phyloP scores from a whole-genome alignment of 2,113 vertebrate species.

The Grantiella picta region DNA sequence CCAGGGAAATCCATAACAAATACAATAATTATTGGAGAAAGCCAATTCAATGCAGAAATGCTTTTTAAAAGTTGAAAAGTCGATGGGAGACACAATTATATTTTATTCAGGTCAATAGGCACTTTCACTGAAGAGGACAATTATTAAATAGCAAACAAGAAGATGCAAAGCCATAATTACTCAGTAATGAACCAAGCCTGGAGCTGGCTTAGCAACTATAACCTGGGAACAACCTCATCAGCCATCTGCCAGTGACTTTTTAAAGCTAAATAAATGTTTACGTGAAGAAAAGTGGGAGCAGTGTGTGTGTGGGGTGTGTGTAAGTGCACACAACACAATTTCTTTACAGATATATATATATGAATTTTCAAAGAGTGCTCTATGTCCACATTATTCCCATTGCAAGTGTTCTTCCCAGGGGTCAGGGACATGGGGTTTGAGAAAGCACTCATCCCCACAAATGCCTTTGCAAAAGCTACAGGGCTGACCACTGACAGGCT shows the following conservation, averaged over 20 bases:
- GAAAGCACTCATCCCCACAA: neutral
- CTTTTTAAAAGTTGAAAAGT: conserved; percentile 1
- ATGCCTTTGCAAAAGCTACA: neutral
- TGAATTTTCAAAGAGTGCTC: neutral
- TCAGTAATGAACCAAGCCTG: neutral
- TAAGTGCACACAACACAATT: neutral
- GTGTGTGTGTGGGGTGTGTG: no score
- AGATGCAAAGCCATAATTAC: neutral
- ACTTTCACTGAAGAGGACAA: conserved; percentile 20
- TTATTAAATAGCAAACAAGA: conserved; percentile 29
- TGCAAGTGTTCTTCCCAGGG: neutral
- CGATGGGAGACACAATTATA: neutral
- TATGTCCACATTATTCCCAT: neutral
- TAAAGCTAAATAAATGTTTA: neutral
- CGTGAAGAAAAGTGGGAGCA: neutral
- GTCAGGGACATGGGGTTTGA: no score
- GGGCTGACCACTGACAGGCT: neutral
- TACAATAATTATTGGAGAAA: neutral
- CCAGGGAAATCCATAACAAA: neutral
- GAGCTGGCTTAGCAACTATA: neutral
- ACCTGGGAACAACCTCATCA: neutral
- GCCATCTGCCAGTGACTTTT: neutral
- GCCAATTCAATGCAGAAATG: neutral
- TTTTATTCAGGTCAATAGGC: conserved; percentile 26
- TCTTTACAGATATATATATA: neutral